A percentile compares a stretch with the other conserved stretches of the same genome.
Evolutionary conservation across 2,113 vertebrate genomes (phyloP).

Genomic region (Melospiza georgiana): DNA sequence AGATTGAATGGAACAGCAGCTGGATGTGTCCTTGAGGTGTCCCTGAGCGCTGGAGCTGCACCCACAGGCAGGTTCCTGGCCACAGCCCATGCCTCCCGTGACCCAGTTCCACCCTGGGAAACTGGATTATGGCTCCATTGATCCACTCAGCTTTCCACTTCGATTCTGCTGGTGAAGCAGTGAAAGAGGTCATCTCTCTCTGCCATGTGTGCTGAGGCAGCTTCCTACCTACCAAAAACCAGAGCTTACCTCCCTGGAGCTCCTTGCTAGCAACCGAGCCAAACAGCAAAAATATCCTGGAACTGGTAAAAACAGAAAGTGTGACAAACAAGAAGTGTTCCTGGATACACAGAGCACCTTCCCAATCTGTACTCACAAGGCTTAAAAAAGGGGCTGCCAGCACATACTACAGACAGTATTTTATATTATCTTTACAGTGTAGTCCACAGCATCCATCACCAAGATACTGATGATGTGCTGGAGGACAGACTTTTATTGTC

Average conservation of each 20-base stretch:
- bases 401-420: not conserved
- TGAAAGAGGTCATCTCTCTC: not conserved
- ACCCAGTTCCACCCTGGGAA: not conserved
- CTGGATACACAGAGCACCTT: constrained; percentile 9
- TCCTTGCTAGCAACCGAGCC: constrained; percentile 24
- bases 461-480: not conserved
- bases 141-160: not conserved
- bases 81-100: rapidly evolving
- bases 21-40: not conserved
- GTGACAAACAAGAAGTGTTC: not conserved
- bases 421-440: not conserved
- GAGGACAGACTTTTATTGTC: constrained; percentile 45
- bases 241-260: constrained; percentile 15
- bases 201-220: not conserved
- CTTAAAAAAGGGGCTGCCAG: not conserved
- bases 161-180: not conserved
- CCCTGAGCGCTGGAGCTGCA: rapidly evolving
- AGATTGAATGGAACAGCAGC: not conserved
- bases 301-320: constrained; percentile 27
- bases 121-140: constrained; percentile 2
- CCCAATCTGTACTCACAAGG: not conserved
- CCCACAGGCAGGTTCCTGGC: not conserved
- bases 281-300: constrained; percentile 38
- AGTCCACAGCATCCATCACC: constrained; percentile 33
- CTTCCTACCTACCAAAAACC: not conserved